Evolutionary conservation across 2,113 vertebrate genomes (phyloP), one percentile per base, ranked within the genome.

Genomic region (Agelaius tricolor): DNA sequence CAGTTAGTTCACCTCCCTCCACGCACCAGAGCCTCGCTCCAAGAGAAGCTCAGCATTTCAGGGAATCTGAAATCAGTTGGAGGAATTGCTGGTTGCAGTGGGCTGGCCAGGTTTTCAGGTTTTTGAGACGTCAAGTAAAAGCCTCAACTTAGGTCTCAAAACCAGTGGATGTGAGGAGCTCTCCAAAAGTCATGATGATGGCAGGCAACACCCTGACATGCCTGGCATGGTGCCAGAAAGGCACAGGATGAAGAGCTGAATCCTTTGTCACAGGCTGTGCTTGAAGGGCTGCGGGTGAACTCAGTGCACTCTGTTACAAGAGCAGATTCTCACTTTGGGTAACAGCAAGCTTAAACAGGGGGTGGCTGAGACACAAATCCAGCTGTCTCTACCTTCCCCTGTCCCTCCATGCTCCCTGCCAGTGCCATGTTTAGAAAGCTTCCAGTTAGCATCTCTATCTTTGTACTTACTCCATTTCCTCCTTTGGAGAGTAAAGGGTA

Each of bases 1-100:
- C 54, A 81, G 66, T 85, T 85, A 79, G 46, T 84, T 93, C 44
- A 51, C 49, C 89, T 91, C 47, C 65, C 57, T 93, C 44, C 20
- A 15, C 0, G 41, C 77, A 66, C 30, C 41, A 55, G n/a, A 80
- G 59, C 39, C 18, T 44, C 2, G 1, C 44, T 93, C 81, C 75
- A 94, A 80, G 63, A 63, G 71, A 15, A 73, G 59, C 55, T 80
- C 51, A 77, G 73, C 24, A 5, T 91, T 95, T 79, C 67, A 77
- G 78, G 47, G 24, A 80, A 67, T 33, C 46, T 46, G 35, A 73
- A 86, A 84, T 62, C 6, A 1, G 31, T 44, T 35, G 49, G 62
- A 71, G 33, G 7, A 51, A 33, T 59, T 26, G 9, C 67, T 86
- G 72, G 26, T 26, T 76, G 37, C 3, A 3, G 31, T 26, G 28